Evolutionary conservation across 1,140 invertebrate genomes (phyloP).

Genomic region (Musca domestica): DNA sequence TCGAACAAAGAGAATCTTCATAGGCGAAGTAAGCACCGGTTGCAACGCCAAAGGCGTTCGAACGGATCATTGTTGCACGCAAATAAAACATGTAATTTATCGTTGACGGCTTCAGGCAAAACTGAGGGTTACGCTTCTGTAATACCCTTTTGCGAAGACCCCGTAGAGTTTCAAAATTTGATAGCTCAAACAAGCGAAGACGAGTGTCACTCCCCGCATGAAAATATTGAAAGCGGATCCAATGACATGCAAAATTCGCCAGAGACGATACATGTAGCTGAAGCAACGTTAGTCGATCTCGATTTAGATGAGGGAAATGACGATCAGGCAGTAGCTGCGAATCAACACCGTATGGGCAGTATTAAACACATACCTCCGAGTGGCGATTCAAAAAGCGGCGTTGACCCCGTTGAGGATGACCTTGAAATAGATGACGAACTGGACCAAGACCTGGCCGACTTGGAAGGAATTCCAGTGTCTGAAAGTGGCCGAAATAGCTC

Average conservation of each 20-base stretch:
- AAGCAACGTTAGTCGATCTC: not conserved
- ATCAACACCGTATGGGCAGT: not conserved
- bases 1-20: conserved; percentile 7
- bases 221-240: not conserved
- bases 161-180: conserved; percentile 48
- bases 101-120: not conserved
- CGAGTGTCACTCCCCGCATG: conserved; percentile 24
- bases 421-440: conserved; percentile 8
- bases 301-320: not conserved
- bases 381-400: not conserved
- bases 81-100: not conserved
- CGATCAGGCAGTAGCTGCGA: not conserved
- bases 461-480: conserved; percentile 25
- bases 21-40: conserved; percentile 39
- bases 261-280: not conserved
- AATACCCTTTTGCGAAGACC: conserved; percentile 42
- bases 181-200: conserved; percentile 42
- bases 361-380: not conserved
- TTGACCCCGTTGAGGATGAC: not conserved
- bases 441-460: conserved; percentile 39
- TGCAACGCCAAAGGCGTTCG: conserved; percentile 30
- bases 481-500: conserved; percentile 25
- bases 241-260: not conserved
- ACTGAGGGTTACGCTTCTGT: conserved; percentile 14
- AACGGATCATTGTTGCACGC: conserved; percentile 2